phyloP scores from a whole-genome alignment of 2,888 invertebrate species.

The Anthrax anthrax region DNA sequence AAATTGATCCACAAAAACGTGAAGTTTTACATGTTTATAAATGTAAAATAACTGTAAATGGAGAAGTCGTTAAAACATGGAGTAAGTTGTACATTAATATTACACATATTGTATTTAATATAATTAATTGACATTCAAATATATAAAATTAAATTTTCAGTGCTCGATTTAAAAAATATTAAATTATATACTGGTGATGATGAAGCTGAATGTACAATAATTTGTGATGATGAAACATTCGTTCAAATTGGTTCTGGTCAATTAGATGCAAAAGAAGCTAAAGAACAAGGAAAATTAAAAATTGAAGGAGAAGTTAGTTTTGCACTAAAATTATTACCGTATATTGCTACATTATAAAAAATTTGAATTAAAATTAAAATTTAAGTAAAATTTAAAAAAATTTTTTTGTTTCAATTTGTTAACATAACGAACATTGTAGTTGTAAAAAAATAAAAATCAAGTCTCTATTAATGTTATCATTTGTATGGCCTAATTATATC shows the following conservation, averaged over 20 bases:
- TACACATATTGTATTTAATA: too few species aligned
- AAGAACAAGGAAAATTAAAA: slow-evolving; percentile 11
- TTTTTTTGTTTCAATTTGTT: too few species aligned
- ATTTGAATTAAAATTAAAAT: background rate
- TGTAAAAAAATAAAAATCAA: too few species aligned
- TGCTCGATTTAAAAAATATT: slow-evolving; percentile 12
- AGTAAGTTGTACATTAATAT: slow-evolving; percentile 11
- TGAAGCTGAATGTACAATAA: slow-evolving; percentile 11
- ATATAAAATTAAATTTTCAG: slow-evolving; percentile 2
- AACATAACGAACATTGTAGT: too few species aligned
- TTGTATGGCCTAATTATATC: too few species aligned
- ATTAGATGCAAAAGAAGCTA: slow-evolving; percentile 10
- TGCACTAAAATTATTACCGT: slow-evolving; percentile 10
- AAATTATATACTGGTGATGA: slow-evolving; percentile 11
- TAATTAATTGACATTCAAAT: background rate
- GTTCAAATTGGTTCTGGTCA: slow-evolving; percentile 8
- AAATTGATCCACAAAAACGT: slow-evolving; percentile 10
- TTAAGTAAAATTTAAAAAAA: too few species aligned
- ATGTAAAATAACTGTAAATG: slow-evolving; percentile 11
- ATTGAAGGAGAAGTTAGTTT: slow-evolving; percentile 12
- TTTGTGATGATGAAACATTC: slow-evolving; percentile 10
- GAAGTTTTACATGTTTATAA: slow-evolving; percentile 12
- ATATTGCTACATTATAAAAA: background rate
- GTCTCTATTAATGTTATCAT: too few species aligned
- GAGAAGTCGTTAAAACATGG: slow-evolving; percentile 6